These are phyloP conservation scores for Trichonephila inaurata DNA, from an alignment of 1,140 invertebrate genomes.

Conservation along the genomic window DNA sequence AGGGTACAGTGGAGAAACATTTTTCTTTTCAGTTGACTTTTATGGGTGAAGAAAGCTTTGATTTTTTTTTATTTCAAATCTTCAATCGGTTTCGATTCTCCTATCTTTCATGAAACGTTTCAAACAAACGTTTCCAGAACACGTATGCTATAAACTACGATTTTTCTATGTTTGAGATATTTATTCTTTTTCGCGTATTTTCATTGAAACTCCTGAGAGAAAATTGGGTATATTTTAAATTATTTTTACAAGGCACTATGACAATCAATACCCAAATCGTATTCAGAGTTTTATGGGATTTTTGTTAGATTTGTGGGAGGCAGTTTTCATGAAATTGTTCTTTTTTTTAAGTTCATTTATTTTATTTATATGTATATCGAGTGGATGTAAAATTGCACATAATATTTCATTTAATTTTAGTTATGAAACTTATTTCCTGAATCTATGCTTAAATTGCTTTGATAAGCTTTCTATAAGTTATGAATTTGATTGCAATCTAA, in stretches of 20 bases:
- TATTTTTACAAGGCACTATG: no score
- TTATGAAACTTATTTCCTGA: neutral
- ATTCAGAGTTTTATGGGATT: no score
- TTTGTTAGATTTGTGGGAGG: no score
- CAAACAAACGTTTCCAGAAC: neutral
- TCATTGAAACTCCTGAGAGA: neutral
- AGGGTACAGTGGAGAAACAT: neutral
- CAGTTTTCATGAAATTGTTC: no score
- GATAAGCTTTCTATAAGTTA: no score
- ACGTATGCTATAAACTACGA: neutral
- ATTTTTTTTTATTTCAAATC: neutral
- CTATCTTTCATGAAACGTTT: neutral
- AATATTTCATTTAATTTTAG: neutral
- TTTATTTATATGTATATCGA: neutral
- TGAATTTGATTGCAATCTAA: no score
- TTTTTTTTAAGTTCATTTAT: neutral
- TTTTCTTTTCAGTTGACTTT: constrained; percentile 57
- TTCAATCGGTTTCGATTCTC: neutral
- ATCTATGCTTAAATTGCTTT: no score
- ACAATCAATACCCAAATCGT: no score
- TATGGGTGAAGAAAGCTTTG: constrained; percentile 11
- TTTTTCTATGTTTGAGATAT: neutral
- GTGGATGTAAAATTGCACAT: neutral
- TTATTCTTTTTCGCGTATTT: neutral
- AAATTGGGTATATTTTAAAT: no score